These are phyloP conservation scores for Crotalus helleri DNA, from an alignment of 2,113 vertebrate genomes.

Conservation along the genomic window DNA sequence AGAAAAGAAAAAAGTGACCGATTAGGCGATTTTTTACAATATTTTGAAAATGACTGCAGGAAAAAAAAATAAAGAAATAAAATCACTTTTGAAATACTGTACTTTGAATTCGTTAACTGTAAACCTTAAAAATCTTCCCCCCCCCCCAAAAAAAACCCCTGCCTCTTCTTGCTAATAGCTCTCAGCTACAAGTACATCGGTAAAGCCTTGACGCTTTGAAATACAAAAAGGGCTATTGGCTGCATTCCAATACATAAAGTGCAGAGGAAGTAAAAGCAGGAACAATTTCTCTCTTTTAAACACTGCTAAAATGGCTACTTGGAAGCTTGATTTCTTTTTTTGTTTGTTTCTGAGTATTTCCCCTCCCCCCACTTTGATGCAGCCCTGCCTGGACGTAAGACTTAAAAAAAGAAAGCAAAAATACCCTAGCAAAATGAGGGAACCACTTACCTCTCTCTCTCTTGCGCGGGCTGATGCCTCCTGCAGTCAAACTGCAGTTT, in stretches of 20 bases:
- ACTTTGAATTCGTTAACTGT: background rate
- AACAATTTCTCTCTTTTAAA: background rate
- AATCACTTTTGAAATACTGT: background rate
- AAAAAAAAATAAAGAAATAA: background rate
- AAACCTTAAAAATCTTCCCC: background rate
- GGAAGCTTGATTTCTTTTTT: background rate
- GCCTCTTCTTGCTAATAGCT: background rate
- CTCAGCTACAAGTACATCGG: background rate
- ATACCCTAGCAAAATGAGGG: background rate
- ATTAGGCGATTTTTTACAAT: background rate
- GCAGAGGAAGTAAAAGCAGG: background rate
- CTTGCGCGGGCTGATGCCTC: background rate
- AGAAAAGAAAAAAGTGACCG: background rate
- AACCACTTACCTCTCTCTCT: slow-evolving; percentile 25
- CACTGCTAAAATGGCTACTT: background rate
- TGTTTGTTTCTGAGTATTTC: background rate
- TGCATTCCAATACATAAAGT: background rate
- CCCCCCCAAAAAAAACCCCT: background rate
- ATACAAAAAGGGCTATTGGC: background rate
- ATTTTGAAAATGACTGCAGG: background rate
- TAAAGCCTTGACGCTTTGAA: background rate
- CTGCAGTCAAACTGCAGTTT: background rate
- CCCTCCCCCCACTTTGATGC: background rate
- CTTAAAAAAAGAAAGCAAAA: background rate
- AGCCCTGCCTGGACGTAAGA: fast-evolving